phyloP scores from a whole-genome alignment of 2,113 vertebrate species.

The Lathamus discolor region DNA sequence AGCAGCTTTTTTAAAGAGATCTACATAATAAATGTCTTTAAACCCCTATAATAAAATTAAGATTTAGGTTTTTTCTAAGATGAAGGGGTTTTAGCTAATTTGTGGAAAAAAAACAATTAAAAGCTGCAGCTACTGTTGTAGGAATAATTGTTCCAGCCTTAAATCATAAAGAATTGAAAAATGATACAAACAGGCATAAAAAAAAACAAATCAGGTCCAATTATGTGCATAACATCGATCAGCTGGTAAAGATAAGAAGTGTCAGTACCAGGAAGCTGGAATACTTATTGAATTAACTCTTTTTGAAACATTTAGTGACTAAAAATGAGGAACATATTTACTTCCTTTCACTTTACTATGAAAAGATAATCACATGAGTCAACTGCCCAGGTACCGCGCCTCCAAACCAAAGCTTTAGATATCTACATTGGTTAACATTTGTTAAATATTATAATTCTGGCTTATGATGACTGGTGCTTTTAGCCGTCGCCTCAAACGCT shows the following conservation, averaged over 20 bases:
- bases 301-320: not conserved
- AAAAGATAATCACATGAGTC: not conserved
- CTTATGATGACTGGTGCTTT: conserved; percentile 68
- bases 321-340: not conserved
- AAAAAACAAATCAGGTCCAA: not conserved
- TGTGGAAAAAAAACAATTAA: not conserved
- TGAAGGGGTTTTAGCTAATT: not conserved
- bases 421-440: conserved; percentile 37
- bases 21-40: not conserved
- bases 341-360: not conserved
- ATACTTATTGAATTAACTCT: not conserved
- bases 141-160: not conserved
- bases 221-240: not conserved
- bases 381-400: conserved; percentile 50
- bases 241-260: not conserved
- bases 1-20: conserved; percentile 60
- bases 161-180: conserved; percentile 15
- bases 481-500: conserved; percentile 33
- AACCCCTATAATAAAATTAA: not conserved
- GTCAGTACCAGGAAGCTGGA: not conserved
- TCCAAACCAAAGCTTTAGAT: conserved; percentile 29
- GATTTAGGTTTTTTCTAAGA: not conserved
- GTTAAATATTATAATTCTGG: conserved; percentile 72
- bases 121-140: not conserved
- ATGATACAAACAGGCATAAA: not conserved